A percentile compares a stretch with the other conserved stretches of the same genome.
phyloP scores from a whole-genome alignment of 2,113 vertebrate species.

The Plectropomus leopardus region DNA sequence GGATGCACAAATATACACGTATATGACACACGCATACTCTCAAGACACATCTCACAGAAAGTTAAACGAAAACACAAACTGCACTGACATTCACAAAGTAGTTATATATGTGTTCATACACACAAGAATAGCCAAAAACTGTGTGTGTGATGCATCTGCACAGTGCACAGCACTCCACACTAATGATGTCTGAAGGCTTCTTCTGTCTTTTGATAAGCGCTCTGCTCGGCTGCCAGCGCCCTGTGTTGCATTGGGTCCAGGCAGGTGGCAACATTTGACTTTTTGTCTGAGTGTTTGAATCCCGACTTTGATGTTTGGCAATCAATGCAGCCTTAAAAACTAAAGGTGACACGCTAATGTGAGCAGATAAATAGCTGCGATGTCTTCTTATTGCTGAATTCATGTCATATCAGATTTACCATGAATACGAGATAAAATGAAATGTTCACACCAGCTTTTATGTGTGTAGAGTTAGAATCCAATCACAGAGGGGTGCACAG shows the following conservation, averaged over 20 bases:
- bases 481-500: not conserved
- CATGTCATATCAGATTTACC: slow-evolving; percentile 12
- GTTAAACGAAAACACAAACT: too few relatives aligned
- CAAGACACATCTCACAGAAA: too few relatives aligned
- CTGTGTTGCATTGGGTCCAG: slow-evolving; percentile 63
- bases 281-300: slow-evolving; percentile 54
- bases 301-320: slow-evolving; percentile 74
- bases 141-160: slow-evolving; percentile 24
- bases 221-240: slow-evolving; percentile 37
- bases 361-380: slow-evolving; percentile 67
- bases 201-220: slow-evolving; percentile 65
- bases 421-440: not conserved
- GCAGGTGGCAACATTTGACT: slow-evolving; percentile 73
- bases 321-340: slow-evolving; percentile 63
- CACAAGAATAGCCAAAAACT: slow-evolving; percentile 64
- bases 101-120: slow-evolving; percentile 1
- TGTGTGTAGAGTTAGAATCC: not conserved
- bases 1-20: too few relatives aligned
- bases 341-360: slow-evolving; percentile 71
- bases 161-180: slow-evolving; percentile 28
- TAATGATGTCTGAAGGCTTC: slow-evolving; percentile 76
- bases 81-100: not conserved
- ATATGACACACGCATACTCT: too few relatives aligned
- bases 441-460: not conserved
- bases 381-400: slow-evolving; percentile 57